Evolutionary conservation across 1,140 invertebrate genomes (phyloP).

Genomic region (Cydia strobilella): DNA sequence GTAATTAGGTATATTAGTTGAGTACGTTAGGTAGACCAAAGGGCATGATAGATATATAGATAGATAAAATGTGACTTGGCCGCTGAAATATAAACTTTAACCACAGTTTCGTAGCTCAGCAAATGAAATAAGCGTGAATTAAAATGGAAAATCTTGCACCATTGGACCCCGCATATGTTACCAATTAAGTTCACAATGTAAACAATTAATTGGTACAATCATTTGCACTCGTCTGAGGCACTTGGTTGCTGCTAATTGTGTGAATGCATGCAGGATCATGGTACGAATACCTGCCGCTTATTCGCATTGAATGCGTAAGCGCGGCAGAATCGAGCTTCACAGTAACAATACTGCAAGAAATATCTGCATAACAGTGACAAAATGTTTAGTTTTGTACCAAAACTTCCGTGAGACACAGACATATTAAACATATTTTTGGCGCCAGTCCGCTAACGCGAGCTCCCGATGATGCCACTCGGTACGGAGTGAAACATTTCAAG

Average conservation of each 20-base stretch:
- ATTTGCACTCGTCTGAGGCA: conserved; percentile 34
- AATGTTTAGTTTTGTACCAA: too few relatives aligned
- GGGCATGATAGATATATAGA: too few relatives aligned
- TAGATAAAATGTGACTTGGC: too few relatives aligned
- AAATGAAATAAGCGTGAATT: background rate
- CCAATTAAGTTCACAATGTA: conserved; percentile 34
- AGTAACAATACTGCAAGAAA: too few relatives aligned
- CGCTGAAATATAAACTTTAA: too few relatives aligned
- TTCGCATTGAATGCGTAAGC: background rate
- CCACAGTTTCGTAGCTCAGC: background rate
- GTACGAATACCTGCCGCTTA: conserved; percentile 40
- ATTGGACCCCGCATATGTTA: background rate
- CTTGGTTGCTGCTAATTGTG: conserved; percentile 43
- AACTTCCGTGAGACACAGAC: too few relatives aligned
- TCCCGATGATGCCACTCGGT: too few relatives aligned
- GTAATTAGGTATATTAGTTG: background rate
- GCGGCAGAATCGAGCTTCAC: background rate
- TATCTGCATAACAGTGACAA: too few relatives aligned
- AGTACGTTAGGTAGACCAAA: too few relatives aligned
- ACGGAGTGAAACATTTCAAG: too few relatives aligned
- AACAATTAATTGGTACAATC: conserved; percentile 34
- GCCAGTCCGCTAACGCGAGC: too few relatives aligned
- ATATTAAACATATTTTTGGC: too few relatives aligned
- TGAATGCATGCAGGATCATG: conserved; percentile 40
- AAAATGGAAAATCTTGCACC: background rate